A percentile compares a stretch with the other conserved stretches of the same genome.
phyloP scores from a whole-genome alignment of 30 jellyfish, hydroid and myxozoan genomes.

The Aurelia sp. region DNA sequence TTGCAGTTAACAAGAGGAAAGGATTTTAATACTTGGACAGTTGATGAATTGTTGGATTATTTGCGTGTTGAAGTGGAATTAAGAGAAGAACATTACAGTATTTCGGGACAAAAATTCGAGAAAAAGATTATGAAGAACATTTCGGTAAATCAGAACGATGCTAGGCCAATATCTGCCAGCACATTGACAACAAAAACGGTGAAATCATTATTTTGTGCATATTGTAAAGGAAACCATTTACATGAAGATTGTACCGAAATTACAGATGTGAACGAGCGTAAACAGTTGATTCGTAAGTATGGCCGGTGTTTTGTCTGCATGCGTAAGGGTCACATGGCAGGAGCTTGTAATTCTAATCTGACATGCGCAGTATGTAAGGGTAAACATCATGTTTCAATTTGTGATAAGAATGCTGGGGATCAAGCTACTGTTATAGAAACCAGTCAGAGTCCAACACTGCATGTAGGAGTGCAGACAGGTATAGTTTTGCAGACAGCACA shows the following conservation, averaged over 20 bases:
- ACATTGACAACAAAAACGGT: constrained; percentile 15
- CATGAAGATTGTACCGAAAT: not conserved
- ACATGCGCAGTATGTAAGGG: not conserved
- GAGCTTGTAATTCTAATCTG: not conserved
- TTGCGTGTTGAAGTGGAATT: no score
- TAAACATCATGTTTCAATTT: not conserved
- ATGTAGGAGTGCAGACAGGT: not conserved
- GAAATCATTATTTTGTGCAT: not conserved
- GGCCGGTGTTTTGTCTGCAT: no score
- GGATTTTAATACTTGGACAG: no score
- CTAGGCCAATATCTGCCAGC: constrained; percentile 4
- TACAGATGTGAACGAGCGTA: constrained; percentile 5
- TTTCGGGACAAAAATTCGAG: no score
- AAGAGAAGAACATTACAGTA: no score
- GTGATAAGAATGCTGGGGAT: not conserved
- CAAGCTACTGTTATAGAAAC: not conserved
- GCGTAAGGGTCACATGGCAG: not conserved
- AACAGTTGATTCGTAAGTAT: not conserved
- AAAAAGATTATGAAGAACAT: no score
- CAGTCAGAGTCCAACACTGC: constrained; percentile 17
- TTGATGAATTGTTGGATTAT: no score
- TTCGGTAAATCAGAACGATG: not conserved
- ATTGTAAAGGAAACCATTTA: not conserved
- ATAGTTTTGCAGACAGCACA: constrained; percentile 23
- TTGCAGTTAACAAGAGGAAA: no score